Base-by-base conservation (phyloP, 1,140 invertebrate species). In the Lithobius niger region DNA sequence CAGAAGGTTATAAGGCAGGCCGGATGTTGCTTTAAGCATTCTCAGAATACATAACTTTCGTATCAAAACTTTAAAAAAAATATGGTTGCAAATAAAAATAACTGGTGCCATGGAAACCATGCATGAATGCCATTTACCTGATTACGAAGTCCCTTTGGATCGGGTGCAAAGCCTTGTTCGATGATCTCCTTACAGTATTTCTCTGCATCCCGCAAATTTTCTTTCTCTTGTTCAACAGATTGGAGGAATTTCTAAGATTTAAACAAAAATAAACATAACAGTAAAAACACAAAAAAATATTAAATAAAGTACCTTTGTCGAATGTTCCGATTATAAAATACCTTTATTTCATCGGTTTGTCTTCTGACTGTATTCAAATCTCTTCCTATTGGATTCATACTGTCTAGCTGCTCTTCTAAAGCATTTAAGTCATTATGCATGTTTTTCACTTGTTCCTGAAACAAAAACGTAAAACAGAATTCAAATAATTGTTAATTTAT, bases 401-500 rank as follows among this genome's bases (percentile, higher is more conserved):
- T 71, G 63, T 92, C 86, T 6, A 96, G 69, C 65, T 93, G 86
- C 36, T 82, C 79, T 67, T 96, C 92, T 16, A 96, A 66, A 40
- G 79, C 78, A 3, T 80, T 77, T 0, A 97, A 67, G 67, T 93
- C 83, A 57, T 81, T 76, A 31, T 77, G 78, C 1, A 92, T 74
- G 6, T 65, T 73, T 67, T 91, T 93, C 1, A 90, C 79, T 69
- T 86, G 82, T 45, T 90, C 86, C 75, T 79, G 57, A 45, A 64
- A 60, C 59, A 54, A 54, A 47, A 58, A 55, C 25, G n/a, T 54
- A 6, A 4, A 6, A 18, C 13, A 26, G 22, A 48, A 49, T 27
- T 49, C n/a, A n/a, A n/a, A n/a, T n/a, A n/a, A n/a, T n/a, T n/a
- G n/a, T n/a, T n/a, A n/a, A n/a, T n/a, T n/a, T n/a, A n/a, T n/a